phyloP scores from a whole-genome alignment of 2,113 vertebrate species.

The Synodontis membranacea region DNA sequence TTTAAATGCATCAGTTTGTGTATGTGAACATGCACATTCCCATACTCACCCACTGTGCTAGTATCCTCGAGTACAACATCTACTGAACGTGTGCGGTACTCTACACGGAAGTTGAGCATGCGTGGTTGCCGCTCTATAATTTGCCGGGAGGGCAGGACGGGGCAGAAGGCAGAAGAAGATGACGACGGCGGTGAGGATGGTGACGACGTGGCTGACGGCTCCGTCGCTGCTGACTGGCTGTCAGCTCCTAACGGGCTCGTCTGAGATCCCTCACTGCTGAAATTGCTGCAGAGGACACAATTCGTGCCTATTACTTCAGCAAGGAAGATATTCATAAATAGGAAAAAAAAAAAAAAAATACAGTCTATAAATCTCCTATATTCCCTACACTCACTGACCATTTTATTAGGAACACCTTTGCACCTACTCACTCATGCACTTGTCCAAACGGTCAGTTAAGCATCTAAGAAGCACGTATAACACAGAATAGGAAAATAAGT shows the following conservation, averaged over 20 bases:
- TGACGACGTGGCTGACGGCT: constrained; percentile 63
- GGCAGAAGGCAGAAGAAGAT: constrained; percentile 87
- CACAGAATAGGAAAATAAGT: not conserved
- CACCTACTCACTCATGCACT: not conserved
- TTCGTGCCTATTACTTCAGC: not conserved
- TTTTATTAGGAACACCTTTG: not conserved
- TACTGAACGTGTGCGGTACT: constrained; percentile 91
- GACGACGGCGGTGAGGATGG: constrained; percentile 76
- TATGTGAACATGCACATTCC: not conserved
- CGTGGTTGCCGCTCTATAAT: constrained; percentile 93
- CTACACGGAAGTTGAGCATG: constrained; percentile 94
- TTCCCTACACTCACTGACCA: not conserved
- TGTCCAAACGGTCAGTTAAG: not conserved
- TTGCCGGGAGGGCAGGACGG: constrained; percentile 83
- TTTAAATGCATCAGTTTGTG: not conserved
- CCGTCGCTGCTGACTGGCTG: constrained; percentile 66
- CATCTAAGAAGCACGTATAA: too few species aligned
- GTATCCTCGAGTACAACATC: constrained; percentile 95
- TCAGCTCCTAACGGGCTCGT: constrained; percentile 67
- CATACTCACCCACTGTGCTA: constrained; percentile 88
- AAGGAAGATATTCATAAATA: not conserved
- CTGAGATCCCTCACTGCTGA: constrained; percentile 81
- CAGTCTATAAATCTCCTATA: not conserved
- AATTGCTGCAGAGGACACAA: constrained; percentile 35
- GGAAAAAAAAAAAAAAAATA: not conserved